Percentiles rank a stretch among this genome's conserved stretches.
phyloP scores from a whole-genome alignment of 2,113 vertebrate genomes.

The Oncorhynchus masou region DNA sequence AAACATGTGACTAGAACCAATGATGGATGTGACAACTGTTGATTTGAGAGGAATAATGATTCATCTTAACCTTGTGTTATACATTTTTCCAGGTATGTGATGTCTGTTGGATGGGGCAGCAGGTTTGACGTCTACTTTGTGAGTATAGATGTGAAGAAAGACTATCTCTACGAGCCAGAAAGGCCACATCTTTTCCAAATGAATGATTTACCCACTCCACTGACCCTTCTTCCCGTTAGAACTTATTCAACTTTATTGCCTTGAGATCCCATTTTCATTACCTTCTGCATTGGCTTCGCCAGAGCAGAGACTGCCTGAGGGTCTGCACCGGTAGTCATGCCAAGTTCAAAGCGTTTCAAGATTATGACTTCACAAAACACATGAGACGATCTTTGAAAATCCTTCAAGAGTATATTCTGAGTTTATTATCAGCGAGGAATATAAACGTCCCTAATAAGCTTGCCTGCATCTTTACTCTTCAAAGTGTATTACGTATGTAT shows the following conservation, averaged over 20 bases:
- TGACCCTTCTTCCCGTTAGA: no score
- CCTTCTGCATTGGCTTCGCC: not conserved
- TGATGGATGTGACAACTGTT: slow-evolving; percentile 23
- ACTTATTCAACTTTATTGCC: not conserved
- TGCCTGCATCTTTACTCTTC: not conserved
- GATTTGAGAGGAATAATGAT: slow-evolving; percentile 22
- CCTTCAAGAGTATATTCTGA: not conserved
- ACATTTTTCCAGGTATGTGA: slow-evolving; percentile 67
- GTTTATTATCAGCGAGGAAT: not conserved
- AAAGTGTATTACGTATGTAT: no score
- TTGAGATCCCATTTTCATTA: not conserved
- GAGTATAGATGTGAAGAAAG: slow-evolving; percentile 62
- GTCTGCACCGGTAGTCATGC: not conserved
- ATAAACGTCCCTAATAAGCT: not conserved
- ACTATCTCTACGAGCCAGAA: not conserved
- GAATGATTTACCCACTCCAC: not conserved
- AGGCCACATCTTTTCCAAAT: slow-evolving; percentile 14
- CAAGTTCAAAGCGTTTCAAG: not conserved
- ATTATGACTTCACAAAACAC: not conserved
- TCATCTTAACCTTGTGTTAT: slow-evolving; percentile 36
- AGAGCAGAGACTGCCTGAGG: no score
- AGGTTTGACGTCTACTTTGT: slow-evolving; percentile 76
- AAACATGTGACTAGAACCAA: slow-evolving; percentile 70
- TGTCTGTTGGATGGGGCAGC: slow-evolving; percentile 73
- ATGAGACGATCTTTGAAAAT: not conserved